Conservation (phyloP, 2,113 vertebrate species). For the Hymenochirus boettgeri region DNA sequence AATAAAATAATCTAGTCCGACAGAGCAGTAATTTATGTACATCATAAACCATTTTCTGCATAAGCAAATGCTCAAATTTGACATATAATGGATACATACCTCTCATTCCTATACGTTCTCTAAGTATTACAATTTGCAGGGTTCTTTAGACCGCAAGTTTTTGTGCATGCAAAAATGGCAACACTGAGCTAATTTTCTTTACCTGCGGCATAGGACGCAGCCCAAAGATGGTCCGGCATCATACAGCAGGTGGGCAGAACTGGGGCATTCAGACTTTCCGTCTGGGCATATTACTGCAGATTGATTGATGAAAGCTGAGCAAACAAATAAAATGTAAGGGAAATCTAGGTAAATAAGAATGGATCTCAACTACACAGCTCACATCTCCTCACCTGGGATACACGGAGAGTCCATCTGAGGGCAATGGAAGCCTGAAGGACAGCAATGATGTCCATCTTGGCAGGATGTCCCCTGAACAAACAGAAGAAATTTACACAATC, state of each 20-base stretch:
- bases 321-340: neutral
- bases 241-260: slow-evolving; percentile 7
- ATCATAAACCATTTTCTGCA: too few relatives aligned
- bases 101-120: too few relatives aligned
- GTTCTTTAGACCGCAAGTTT: too few relatives aligned
- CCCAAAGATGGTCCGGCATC: slow-evolving; percentile 6
- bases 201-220: slow-evolving; percentile 21
- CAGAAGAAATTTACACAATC: neutral
- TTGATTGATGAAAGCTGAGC: slow-evolving; percentile 3
- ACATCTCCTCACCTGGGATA: slow-evolving; percentile 17
- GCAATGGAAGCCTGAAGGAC: slow-evolving; percentile 15
- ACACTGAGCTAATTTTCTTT: too few relatives aligned
- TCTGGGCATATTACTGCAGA: slow-evolving; percentile 12
- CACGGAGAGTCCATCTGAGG: slow-evolving; percentile 13
- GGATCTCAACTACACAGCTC: too few relatives aligned
- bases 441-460: slow-evolving; percentile 34
- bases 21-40: too few relatives aligned
- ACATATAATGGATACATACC: too few relatives aligned
- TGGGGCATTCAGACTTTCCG: slow-evolving; percentile 17
- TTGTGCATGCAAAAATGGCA: too few relatives aligned
- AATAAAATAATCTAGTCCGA: too few relatives aligned
- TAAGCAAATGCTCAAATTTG: too few relatives aligned
- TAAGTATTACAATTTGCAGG: too few relatives aligned
- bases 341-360: neutral
- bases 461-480: slow-evolving; percentile 12